A percentile compares a stretch with the other conserved stretches of the same genome.
These are phyloP conservation scores for Dasysyrphus tricinctus DNA, from an alignment of 2,888 invertebrate genomes.

Conservation along the genomic window DNA sequence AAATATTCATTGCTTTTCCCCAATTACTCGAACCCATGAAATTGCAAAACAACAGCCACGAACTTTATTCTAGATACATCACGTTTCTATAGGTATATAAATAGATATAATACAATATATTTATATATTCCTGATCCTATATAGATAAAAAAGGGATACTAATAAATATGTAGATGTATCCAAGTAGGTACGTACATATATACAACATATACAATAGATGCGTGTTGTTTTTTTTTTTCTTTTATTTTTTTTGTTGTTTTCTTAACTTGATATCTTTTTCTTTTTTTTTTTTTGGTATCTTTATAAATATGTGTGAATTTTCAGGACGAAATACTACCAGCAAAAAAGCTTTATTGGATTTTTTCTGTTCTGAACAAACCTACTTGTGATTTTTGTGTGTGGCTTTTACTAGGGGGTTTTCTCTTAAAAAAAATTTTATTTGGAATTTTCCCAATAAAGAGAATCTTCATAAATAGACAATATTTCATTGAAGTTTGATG, in stretches of 20 bases:
- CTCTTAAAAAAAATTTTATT: background rate
- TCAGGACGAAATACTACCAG: background rate
- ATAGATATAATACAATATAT: slow-evolving; percentile 1
- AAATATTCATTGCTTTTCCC: slow-evolving; percentile 43
- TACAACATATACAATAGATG: background rate
- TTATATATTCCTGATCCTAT: slow-evolving; percentile 23
- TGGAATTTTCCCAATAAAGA: slow-evolving; percentile 5
- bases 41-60: slow-evolving; percentile 48
- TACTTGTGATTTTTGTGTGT: background rate
- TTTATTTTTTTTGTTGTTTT: background rate
- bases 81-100: background rate
- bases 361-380: background rate
- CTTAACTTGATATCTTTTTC: background rate
- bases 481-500: slow-evolving; percentile 15
- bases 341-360: slow-evolving; percentile 13
- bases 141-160: slow-evolving; percentile 24
- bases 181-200: too few relatives aligned
- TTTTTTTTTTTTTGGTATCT: background rate
- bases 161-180: slow-evolving; percentile 16
- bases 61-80: slow-evolving; percentile 46
- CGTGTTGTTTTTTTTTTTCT: background rate
- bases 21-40: slow-evolving; percentile 50
- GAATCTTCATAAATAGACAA: slow-evolving; percentile 16
- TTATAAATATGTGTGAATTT: slow-evolving; percentile 16
- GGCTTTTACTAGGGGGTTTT: background rate